These are phyloP conservation scores for Prunella fulvescens DNA, from an alignment of 2,113 vertebrate species.

Conservation along the genomic window DNA sequence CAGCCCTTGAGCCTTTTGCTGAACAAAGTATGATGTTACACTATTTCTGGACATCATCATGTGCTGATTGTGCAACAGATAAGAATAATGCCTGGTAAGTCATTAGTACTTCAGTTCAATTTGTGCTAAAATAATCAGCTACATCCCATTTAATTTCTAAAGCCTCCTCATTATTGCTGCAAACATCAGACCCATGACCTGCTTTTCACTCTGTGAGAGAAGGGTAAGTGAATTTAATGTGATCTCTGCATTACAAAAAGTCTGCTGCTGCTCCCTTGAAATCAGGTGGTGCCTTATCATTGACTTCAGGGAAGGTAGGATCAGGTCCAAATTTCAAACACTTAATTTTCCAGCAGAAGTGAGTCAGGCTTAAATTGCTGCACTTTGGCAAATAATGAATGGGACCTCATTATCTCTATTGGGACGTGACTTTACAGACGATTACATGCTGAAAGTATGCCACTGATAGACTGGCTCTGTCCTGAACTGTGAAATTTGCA, in stretches of 20 bases:
- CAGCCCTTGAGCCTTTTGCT: neutral
- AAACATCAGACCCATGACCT: conserved; percentile 46
- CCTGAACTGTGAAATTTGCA: conserved; percentile 38
- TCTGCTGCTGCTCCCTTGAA: neutral
- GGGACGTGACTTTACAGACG: conserved; percentile 47
- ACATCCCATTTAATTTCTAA: conserved; percentile 56
- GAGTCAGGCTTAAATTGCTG: conserved; percentile 4
- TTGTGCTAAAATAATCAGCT: conserved; percentile 62
- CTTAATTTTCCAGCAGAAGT: conserved; percentile 19
- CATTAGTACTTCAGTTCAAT: conserved; percentile 55
- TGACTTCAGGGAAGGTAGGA: conserved; percentile 13
- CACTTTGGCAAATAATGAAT: conserved; percentile 48
- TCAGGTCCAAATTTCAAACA: conserved; percentile 30
- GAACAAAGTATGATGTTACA: neutral
- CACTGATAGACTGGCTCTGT: neutral
- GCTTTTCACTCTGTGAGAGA: conserved; percentile 40
- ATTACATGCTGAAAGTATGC: conserved; percentile 46
- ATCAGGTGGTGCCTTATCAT: neutral
- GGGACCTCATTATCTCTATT: conserved; percentile 47
- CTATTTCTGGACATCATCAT: conserved; percentile 45
- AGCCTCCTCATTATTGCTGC: conserved; percentile 46
- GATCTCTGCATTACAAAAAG: neutral
- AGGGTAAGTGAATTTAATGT: conserved; percentile 36
- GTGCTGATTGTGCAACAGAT: conserved; percentile 41
- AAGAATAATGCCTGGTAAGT: conserved; percentile 49